phyloP scores from a whole-genome alignment of 2,797 vertebrate genomes.

The Melanotaenia nigrans region DNA sequence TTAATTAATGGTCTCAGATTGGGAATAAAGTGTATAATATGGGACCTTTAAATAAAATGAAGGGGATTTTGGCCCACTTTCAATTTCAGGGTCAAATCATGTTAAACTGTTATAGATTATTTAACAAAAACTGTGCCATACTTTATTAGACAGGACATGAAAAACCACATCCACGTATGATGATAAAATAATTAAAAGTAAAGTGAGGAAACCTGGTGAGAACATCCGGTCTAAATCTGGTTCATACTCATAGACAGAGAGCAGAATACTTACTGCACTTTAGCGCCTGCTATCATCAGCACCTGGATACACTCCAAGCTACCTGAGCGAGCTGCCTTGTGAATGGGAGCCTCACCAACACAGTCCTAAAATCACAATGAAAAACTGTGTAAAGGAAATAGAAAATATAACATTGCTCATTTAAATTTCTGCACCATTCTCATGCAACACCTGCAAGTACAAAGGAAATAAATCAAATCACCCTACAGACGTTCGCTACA shows the following conservation, averaged over 20 bases:
- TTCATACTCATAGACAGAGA: not conserved
- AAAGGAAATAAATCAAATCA: too few species aligned
- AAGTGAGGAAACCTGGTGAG: not conserved
- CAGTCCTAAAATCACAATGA: constrained; percentile 87
- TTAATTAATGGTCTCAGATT: too few species aligned
- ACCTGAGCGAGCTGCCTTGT: constrained; percentile 96
- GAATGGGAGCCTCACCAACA: constrained; percentile 94
- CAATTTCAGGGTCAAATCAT: not conserved
- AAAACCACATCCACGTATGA: not conserved
- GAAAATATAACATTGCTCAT: too few species aligned
- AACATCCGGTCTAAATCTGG: not conserved
- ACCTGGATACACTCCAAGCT: constrained; percentile 94
- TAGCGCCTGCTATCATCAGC: constrained; percentile 91
- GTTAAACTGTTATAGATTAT: not conserved
- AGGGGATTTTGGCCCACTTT: not conserved
- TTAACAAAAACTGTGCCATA: not conserved
- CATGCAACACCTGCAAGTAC: too few species aligned
- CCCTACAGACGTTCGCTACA: too few species aligned
- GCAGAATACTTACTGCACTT: constrained; percentile 89
- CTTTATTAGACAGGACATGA: not conserved
- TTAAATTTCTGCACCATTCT: too few species aligned
- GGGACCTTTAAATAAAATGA: not conserved
- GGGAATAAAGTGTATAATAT: too few species aligned
- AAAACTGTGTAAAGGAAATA: not conserved
- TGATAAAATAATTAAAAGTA: not conserved